These are phyloP conservation scores for Rhimphoctona megacephalus DNA, from an alignment of 2,888 invertebrate genomes.

Conservation along the genomic window DNA sequence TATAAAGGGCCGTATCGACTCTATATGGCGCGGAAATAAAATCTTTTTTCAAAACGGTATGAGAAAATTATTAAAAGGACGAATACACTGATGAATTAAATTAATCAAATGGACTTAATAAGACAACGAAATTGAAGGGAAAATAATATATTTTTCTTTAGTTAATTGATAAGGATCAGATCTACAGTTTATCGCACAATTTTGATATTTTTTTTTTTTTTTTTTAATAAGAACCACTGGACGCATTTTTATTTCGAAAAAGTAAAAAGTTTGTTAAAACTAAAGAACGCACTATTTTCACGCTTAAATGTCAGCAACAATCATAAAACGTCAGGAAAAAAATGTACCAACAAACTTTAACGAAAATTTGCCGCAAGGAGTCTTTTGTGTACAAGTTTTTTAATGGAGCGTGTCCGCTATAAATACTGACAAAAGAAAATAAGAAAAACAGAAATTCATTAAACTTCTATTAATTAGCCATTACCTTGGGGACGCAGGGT, in stretches of 20 bases:
- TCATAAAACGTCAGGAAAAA: neutral
- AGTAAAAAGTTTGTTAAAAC: neutral
- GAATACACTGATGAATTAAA: neutral
- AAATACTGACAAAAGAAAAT: neutral
- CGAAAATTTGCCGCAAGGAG: neutral
- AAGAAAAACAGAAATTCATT: conserved; percentile 23
- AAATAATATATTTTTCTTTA: too few species aligned
- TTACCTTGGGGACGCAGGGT: neutral
- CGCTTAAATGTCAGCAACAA: neutral
- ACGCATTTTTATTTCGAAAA: neutral
- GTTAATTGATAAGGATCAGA: neutral
- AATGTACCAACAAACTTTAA: neutral
- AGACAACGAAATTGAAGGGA: neutral
- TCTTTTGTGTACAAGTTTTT: neutral
- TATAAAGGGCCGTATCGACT: neutral
- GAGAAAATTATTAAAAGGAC: neutral
- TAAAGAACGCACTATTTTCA: neutral
- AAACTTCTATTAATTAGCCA: conserved; percentile 1
- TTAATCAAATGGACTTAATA: neutral
- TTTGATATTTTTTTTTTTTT: neutral
- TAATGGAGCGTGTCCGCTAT: neutral
- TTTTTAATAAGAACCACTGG: too few species aligned
- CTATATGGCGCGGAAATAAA: neutral
- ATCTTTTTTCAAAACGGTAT: neutral
- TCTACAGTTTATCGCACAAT: neutral